phyloP scores from a whole-genome alignment of 2,797 vertebrate species.

The Erethizon dorsatum region DNA sequence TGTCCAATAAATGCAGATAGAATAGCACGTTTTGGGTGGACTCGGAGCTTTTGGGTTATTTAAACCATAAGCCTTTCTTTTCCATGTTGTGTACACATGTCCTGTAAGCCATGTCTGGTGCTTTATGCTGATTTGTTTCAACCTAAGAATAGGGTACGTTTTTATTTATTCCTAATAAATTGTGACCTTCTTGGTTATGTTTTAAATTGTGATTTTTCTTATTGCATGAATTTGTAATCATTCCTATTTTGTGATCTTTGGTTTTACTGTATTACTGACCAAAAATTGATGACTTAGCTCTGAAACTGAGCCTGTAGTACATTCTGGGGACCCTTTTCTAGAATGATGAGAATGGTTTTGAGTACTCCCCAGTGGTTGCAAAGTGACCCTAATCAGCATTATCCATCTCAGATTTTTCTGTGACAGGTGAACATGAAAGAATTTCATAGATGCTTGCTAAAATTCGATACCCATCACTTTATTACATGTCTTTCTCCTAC shows the following conservation, averaged over 20 bases:
- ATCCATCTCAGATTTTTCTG: not conserved
- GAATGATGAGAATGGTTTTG: not conserved
- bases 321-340: not conserved
- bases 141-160: not conserved
- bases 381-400: not conserved
- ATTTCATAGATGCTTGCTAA: not conserved
- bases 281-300: not conserved
- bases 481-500: not conserved
- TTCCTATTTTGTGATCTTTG: not conserved
- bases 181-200: not conserved
- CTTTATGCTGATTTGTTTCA: not conserved
- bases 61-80: not conserved
- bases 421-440: not conserved
- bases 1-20: not conserved
- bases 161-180: not conserved
- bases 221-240: not conserved
- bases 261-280: not conserved
- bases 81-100: not conserved
- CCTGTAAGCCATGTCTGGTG: not conserved
- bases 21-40: not conserved
- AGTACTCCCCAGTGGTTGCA: not conserved
- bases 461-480: not conserved
- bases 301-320: not conserved
- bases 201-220: not conserved
- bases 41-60: not conserved